A percentile compares a stretch with the other conserved stretches of the same genome.
phyloP scores from a whole-genome alignment of 2,888 invertebrate species.

The Agrenia bidenticulata region DNA sequence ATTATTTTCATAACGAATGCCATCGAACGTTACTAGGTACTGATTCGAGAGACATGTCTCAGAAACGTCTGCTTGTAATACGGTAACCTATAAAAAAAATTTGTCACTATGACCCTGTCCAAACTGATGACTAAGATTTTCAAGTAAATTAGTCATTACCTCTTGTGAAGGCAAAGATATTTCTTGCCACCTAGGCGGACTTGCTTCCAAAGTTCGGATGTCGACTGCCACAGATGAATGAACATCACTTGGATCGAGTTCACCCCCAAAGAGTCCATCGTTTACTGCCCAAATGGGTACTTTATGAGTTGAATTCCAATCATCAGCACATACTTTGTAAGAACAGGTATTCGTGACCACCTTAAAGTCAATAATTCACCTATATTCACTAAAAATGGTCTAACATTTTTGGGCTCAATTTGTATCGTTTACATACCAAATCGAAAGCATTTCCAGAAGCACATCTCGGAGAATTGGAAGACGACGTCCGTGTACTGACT shows the following conservation, averaged over 20 bases:
- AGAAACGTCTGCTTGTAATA: slow-evolving; percentile 48
- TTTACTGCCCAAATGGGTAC: slow-evolving; percentile 52
- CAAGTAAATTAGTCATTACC: slow-evolving; percentile 22
- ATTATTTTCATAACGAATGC: slow-evolving; percentile 45
- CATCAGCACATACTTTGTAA: slow-evolving; percentile 53
- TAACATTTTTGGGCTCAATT: no score
- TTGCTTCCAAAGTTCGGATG: slow-evolving; percentile 47
- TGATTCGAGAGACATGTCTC: slow-evolving; percentile 49
- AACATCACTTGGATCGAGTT: slow-evolving; percentile 22
- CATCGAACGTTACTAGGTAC: slow-evolving; percentile 53
- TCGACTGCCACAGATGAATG: slow-evolving; percentile 41
- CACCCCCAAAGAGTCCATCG: slow-evolving; percentile 50
- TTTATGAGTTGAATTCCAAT: slow-evolving; percentile 53
- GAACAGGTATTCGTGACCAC: slow-evolving; percentile 51
- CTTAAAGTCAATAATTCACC: slow-evolving; percentile 28
- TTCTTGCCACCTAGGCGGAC: slow-evolving; percentile 51
- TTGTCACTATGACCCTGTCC: neutral
- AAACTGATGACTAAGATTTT: neutral
- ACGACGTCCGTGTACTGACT: slow-evolving; percentile 42
- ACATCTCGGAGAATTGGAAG: slow-evolving; percentile 45
- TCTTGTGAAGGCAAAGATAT: slow-evolving; percentile 47
- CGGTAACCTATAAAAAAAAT: slow-evolving; percentile 38
- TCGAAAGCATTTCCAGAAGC: slow-evolving; percentile 50
- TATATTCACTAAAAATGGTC: no score
- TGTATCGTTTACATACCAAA: slow-evolving; percentile 44